Base-by-base conservation (phyloP, 2,888 invertebrate genomes). In the Caenorhabditis japonica region DNA sequence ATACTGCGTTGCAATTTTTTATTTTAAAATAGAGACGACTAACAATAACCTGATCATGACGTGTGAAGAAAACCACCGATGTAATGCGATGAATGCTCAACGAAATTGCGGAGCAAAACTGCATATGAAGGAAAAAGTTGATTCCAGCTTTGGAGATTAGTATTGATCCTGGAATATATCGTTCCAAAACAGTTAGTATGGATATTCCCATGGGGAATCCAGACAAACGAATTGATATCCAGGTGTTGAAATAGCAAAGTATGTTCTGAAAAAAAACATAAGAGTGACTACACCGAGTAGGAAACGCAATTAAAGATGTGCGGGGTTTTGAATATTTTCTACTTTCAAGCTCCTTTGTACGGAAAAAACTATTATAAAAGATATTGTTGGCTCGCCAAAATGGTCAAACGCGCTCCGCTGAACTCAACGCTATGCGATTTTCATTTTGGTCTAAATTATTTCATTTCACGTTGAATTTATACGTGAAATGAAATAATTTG, bases 191-290 rank as follows among this genome's bases (percentile, higher is more conserved):
- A 47, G 36, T 55, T 8, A 64, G 38, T 4, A 41, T 3, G 23
- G 38, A 19, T 12, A 55, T 13, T 7, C 4, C 34, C 8, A 4
- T 5, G 4, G 43, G 43, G 25, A 46, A 49, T 36, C 30, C 38
- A 10, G 33, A 49, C 1, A 49, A 4, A 8, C 64, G 64, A 30
- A 64, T 41, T n/a, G 25, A 47, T 0, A 56, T 30, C 64, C 64
- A 64, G 0, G 64, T 64, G 56, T 64, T 64, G 49, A 49, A 25
- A 17, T 64, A 49, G 34, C 47, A 41, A 4, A 64, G 27, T 10
- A 64, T 49, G 56, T 64, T 64, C 64, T 64, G 49, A 17, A 44
- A 41, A 53, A 53, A 1, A 19, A 27, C n/a, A n/a, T n/a, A n/a
- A 17, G 2, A 51, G 21, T 21, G 23, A 23, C 1, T 21, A 39